A percentile compares a stretch with the other conserved stretches of the same genome.
Evolutionary conservation across 1,140 invertebrate genomes (phyloP).

Genomic region (Aphaenogaster rudis): DNA sequence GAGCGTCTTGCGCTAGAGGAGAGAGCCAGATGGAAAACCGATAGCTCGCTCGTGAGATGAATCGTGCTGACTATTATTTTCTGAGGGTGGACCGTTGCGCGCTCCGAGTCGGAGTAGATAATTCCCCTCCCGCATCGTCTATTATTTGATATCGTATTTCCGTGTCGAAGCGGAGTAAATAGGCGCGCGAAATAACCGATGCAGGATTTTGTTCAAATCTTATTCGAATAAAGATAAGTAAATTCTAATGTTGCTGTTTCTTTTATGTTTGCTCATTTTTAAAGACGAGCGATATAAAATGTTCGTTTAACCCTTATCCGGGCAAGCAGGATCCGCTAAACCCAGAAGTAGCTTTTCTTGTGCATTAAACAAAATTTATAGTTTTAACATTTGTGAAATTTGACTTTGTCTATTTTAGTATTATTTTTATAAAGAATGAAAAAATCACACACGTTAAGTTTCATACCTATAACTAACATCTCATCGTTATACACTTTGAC

Average conservation of each 20-base stretch:
- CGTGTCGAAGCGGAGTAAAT: not conserved
- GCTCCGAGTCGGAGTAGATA: not conserved
- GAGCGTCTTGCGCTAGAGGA: constrained; percentile 37
- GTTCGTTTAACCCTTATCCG: no score
- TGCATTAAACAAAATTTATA: no score
- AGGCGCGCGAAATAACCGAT: not conserved
- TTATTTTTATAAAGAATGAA: no score
- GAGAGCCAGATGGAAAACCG: constrained; percentile 59
- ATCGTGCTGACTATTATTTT: constrained; percentile 54
- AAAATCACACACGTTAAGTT: no score
- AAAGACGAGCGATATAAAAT: not conserved
- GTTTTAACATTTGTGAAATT: no score
- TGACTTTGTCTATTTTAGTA: no score
- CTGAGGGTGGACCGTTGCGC: constrained; percentile 17
- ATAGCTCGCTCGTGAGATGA: constrained; percentile 59
- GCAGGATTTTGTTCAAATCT: not conserved
- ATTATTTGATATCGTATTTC: constrained; percentile 28
- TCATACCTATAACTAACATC: no score
- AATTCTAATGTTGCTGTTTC: not conserved
- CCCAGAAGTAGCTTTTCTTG: no score
- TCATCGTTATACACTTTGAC: no score
- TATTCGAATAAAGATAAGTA: not conserved
- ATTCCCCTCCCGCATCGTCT: constrained; percentile 9
- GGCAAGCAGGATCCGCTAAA: no score
- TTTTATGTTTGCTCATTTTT: not conserved